phyloP scores from a whole-genome alignment of 1,140 invertebrate genomes.

The Lepidotrigona ventralis region DNA sequence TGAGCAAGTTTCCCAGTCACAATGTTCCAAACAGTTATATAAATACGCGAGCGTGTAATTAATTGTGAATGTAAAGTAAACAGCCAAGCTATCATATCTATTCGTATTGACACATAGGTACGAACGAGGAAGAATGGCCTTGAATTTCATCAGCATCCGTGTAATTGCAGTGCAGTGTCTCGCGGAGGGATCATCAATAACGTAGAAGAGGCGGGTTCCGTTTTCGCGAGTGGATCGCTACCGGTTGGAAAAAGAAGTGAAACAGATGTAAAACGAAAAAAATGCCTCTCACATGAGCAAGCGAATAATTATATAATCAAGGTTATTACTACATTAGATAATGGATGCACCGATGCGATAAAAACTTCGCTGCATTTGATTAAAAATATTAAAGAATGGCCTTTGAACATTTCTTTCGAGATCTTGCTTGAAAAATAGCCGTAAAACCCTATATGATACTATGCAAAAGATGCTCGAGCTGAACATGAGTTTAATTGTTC shows the following conservation, averaged over 20 bases:
- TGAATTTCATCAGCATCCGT: constrained; percentile 24
- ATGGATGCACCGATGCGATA: constrained; percentile 48
- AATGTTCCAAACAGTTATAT: background rate
- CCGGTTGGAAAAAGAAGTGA: background rate
- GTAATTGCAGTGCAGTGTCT: constrained; percentile 18
- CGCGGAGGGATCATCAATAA: background rate
- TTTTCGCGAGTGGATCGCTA: constrained; percentile 28
- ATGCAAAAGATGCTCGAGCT: background rate
- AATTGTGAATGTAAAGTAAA: background rate
- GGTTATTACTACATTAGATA: constrained; percentile 51
- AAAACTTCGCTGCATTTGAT: background rate
- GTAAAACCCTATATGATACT: background rate
- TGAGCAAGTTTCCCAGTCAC: too few species aligned
- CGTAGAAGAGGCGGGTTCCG: background rate
- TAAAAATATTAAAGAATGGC: background rate
- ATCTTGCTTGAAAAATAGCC: background rate
- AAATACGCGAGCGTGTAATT: background rate
- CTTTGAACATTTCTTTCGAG: background rate
- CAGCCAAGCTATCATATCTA: background rate
- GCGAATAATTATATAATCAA: constrained; percentile 60
- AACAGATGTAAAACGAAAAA: constrained; percentile 25
- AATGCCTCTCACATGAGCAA: constrained; percentile 23
- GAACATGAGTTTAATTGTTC: constrained; percentile 16
- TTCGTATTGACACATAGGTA: background rate
- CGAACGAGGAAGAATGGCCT: constrained; percentile 3